These are phyloP conservation scores for Tipula helvola DNA, from an alignment of 2,888 invertebrate genomes.

Conservation along the genomic window DNA sequence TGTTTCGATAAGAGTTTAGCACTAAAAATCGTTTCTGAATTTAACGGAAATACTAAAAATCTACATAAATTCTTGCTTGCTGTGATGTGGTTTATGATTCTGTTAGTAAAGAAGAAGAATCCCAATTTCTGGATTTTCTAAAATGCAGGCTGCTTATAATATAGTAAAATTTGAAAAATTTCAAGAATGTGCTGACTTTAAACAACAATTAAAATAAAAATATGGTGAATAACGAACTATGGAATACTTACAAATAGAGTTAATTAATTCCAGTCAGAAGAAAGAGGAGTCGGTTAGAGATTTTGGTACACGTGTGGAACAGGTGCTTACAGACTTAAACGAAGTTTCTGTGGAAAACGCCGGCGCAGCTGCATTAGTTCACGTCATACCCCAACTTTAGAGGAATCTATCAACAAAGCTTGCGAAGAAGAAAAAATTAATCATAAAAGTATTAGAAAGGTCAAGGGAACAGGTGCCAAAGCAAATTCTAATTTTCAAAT, in stretches of 20 bases:
- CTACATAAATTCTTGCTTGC: not conserved
- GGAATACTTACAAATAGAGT: not conserved
- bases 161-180: too few relatives aligned
- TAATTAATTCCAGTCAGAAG: not conserved
- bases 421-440: not conserved
- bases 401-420: not conserved
- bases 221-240: not conserved
- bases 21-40: not conserved
- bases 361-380: not conserved
- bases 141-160: not conserved
- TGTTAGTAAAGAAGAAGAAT: not conserved
- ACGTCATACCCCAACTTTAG: not conserved
- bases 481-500: not conserved
- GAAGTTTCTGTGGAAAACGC: not conserved
- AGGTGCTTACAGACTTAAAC: not conserved
- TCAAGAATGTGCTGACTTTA: too few relatives aligned
- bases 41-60: not conserved
- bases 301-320: not conserved
- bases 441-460: not conserved
- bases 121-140: not conserved
- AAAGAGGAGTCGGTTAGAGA: not conserved
- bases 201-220: not conserved
- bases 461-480: not conserved
- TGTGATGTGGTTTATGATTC: not conserved
- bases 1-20: too few relatives aligned